A percentile compares a stretch with the other conserved stretches of the same genome.
phyloP scores from a whole-genome alignment of 1,140 invertebrate species.

The Sitobion miscanthi region DNA sequence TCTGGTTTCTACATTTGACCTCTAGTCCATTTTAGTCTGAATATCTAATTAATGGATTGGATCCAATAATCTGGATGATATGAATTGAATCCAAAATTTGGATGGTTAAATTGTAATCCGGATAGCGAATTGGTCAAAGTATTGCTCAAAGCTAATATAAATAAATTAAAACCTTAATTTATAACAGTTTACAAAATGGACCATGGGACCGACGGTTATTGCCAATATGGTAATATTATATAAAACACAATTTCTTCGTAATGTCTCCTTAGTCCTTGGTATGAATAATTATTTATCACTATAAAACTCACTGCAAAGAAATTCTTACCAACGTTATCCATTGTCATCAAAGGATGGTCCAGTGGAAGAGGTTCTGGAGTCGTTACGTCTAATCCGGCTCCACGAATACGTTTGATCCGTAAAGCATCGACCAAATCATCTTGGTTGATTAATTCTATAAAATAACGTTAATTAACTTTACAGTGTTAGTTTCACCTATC shows the following conservation, averaged over 20 bases:
- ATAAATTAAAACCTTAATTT: no score
- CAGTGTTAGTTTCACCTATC: no score
- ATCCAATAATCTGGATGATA: no score
- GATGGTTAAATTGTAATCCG: no score
- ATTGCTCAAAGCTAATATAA: no score
- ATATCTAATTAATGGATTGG: no score
- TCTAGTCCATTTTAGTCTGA: no score
- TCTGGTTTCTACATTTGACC: no score
- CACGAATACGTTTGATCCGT: slow-evolving; percentile 73
- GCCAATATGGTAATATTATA: no score
- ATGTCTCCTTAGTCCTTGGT: neutral
- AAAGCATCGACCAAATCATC: slow-evolving; percentile 78
- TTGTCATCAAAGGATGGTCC: slow-evolving; percentile 76
- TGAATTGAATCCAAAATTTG: no score
- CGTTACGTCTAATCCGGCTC: slow-evolving; percentile 90
- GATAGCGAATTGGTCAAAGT: no score
- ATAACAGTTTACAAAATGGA: neutral
- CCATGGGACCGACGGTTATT: neutral
- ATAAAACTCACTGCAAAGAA: neutral
- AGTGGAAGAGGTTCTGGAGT: slow-evolving; percentile 86
- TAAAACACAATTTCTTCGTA: neutral
- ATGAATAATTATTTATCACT: neutral
- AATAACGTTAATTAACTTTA: neutral
- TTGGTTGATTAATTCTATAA: slow-evolving; percentile 70
- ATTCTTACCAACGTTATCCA: slow-evolving; percentile 71